phyloP scores from a whole-genome alignment of 2,113 vertebrate genomes.

The Phyllostomus hastatus region DNA sequence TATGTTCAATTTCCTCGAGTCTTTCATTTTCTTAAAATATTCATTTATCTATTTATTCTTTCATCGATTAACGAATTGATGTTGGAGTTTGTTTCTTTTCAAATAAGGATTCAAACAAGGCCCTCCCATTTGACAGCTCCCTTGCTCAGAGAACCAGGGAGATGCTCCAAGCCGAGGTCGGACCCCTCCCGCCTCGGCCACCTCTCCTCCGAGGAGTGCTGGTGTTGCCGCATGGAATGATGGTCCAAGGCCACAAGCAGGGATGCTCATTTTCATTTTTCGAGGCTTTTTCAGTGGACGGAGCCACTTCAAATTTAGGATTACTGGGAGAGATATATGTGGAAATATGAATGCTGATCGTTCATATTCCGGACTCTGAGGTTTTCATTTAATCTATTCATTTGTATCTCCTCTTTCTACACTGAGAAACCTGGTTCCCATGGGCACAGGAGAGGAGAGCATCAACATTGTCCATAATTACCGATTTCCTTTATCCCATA shows the following conservation, averaged over 20 bases:
- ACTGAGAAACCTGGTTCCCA: not conserved
- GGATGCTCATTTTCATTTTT: not conserved
- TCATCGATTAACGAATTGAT: not conserved
- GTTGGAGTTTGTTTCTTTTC: not conserved
- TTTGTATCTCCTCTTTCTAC: not conserved
- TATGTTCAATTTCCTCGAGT: not conserved
- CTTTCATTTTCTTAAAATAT: constrained; percentile 1
- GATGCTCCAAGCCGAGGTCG: not conserved
- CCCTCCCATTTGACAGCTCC: not conserved
- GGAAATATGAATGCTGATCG: not conserved
- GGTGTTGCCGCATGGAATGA: not conserved
- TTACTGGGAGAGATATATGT: not conserved
- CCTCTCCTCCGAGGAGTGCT: not conserved
- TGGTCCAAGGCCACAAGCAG: not conserved
- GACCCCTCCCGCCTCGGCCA: not conserved
- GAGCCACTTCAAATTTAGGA: not conserved
- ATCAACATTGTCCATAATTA: not conserved
- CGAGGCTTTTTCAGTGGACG: not conserved
- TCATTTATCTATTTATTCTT: not conserved
- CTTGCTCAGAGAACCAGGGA: not conserved
- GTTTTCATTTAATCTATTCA: not conserved
- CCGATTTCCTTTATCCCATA: not conserved
- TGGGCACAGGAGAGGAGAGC: not conserved
- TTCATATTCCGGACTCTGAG: not conserved
- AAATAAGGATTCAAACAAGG: not conserved